These are phyloP conservation scores for Synanthedon tipuliformis DNA, from an alignment of 2,888 invertebrate species.

Conservation along the genomic window DNA sequence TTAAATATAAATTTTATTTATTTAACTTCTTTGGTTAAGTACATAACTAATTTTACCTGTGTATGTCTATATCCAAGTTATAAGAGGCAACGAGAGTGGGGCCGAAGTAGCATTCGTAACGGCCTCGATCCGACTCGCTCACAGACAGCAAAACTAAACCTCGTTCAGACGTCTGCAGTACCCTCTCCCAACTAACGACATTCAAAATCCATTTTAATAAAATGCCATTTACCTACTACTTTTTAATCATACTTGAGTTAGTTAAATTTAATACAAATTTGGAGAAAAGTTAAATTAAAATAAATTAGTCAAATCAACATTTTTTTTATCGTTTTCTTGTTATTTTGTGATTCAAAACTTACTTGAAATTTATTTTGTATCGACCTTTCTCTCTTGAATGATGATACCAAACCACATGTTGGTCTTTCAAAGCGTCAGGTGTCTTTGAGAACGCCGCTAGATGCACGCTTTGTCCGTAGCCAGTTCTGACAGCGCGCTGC, in stretches of 20 bases:
- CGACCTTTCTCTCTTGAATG: conserved; percentile 66
- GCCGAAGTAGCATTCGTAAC: conserved; percentile 72
- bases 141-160: conserved; percentile 72
- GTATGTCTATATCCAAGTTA: conserved; percentile 71
- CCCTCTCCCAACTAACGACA: conserved; percentile 62
- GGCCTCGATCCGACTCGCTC: conserved; percentile 70
- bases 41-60: conserved; percentile 39
- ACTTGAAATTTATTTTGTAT: conserved; percentile 69
- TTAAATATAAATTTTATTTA: background rate
- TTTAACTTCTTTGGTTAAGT: background rate
- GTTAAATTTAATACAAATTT: no score
- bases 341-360: conserved; percentile 18
- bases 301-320: no score
- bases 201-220: no score
- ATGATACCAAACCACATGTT: conserved; percentile 63
- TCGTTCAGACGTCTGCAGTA: conserved; percentile 70
- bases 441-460: conserved; percentile 67
- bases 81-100: conserved; percentile 68
- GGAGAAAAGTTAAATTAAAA: no score
- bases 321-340: no score
- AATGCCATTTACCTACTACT: no score
- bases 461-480: conserved; percentile 73
- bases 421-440: conserved; percentile 58
- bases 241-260: no score
- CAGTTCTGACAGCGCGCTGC: conserved; percentile 68